These are phyloP conservation scores for Drosophila erecta DNA, from an alignment of 1,140 invertebrate species.

Conservation along the genomic window DNA sequence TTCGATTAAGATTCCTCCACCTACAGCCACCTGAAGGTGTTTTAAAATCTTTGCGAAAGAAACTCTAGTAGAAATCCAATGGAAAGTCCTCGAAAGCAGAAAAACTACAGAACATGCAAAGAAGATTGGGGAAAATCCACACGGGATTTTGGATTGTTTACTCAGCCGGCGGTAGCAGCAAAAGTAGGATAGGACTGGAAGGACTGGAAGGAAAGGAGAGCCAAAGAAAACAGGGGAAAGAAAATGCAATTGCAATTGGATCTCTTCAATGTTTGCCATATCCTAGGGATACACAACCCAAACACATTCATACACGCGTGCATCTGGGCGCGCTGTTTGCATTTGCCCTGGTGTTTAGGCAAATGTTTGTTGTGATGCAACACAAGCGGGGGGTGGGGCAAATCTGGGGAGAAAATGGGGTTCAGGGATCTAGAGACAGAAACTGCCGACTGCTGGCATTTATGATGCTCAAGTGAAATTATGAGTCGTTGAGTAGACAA, in stretches of 20 bases:
- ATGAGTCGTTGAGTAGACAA: conserved; percentile 65
- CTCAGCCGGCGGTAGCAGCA: conserved; percentile 21
- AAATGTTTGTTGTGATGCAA: conserved; percentile 53
- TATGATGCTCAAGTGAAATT: conserved; percentile 66
- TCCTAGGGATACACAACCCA: conserved; percentile 24
- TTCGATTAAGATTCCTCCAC: not conserved
- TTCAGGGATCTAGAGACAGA: conserved; percentile 29
- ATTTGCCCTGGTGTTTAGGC: conserved; percentile 47
- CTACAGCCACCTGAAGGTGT: not conserved
- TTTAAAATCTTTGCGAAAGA: not conserved
- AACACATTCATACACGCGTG: not conserved
- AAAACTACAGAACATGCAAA: conserved; percentile 8
- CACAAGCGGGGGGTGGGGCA: not conserved
- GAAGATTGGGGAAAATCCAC: conserved; percentile 11
- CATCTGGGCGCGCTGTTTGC: conserved; percentile 20
- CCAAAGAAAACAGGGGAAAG: conserved; percentile 18
- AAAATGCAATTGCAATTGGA: conserved; percentile 67
- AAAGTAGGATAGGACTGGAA: not conserved
- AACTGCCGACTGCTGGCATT: conserved; percentile 53
- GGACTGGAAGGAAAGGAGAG: conserved; percentile 7
- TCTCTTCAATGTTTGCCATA: conserved; percentile 50
- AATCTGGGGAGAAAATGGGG: conserved; percentile 10
- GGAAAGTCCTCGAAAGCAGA: conserved; percentile 2
- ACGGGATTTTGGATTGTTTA: conserved; percentile 51
- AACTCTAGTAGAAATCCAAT: not conserved